These are phyloP conservation scores for Tauraco hartlaubi DNA, from an alignment of 2,797 vertebrate genomes.

Conservation along the genomic window DNA sequence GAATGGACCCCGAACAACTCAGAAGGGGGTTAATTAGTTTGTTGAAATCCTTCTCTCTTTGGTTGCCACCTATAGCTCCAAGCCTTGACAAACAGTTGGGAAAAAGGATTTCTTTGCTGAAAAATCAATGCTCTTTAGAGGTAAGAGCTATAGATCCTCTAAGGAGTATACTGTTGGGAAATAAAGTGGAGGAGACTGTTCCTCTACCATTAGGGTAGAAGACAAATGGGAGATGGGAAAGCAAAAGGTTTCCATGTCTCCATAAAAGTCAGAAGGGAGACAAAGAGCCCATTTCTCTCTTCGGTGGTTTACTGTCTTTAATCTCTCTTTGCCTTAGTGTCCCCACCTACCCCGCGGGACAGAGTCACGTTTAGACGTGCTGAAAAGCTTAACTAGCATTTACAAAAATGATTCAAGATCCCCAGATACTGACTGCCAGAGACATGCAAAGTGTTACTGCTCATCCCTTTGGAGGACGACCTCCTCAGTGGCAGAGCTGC, in stretches of 20 bases:
- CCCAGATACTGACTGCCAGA: neutral
- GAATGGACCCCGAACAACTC: neutral
- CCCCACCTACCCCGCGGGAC: neutral
- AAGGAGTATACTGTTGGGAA: neutral
- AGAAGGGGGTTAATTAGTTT: neutral
- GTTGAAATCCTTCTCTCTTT: neutral
- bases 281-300: neutral
- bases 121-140: neutral
- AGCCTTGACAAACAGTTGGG: neutral
- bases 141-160: neutral
- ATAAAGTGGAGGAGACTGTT: neutral
- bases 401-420: neutral
- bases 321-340: neutral
- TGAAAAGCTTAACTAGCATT: neutral
- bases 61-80: neutral
- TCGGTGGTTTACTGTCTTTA: neutral
- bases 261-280: neutral
- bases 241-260: neutral
- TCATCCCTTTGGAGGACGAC: rapidly evolving
- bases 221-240: neutral
- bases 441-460: neutral
- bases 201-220: neutral
- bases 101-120: neutral
- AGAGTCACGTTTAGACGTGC: neutral
- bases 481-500: rapidly evolving